Conservation (phyloP, 2,113 vertebrate species). For the Emydura subglobosa region DNA sequence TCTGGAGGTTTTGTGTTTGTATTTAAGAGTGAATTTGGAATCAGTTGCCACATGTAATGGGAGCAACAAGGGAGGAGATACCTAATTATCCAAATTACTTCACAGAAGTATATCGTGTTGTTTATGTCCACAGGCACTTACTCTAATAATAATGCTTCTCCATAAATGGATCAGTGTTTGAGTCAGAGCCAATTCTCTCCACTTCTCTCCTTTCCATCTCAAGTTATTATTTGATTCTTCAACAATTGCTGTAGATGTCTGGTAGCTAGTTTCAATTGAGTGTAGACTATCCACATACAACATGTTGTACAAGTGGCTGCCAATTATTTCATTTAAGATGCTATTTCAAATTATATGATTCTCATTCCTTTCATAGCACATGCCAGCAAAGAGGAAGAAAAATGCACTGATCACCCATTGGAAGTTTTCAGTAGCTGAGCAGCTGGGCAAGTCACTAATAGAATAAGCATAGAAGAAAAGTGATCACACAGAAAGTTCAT, state of each 20-base stretch:
- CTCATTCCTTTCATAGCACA: background rate
- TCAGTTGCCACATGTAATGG: background rate
- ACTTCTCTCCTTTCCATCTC: background rate
- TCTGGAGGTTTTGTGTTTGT: background rate
- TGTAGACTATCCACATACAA: background rate
- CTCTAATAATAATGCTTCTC: background rate
- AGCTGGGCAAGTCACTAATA: background rate
- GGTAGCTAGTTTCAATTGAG: background rate
- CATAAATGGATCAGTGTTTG: slow-evolving; percentile 1
- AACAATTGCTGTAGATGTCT: background rate
- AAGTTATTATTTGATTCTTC: background rate
- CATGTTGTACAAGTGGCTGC: background rate
- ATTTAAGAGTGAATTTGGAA: background rate
- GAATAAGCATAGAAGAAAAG: background rate
- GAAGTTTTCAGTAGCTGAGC: background rate
- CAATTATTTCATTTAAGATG: background rate
- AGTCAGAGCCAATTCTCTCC: background rate
- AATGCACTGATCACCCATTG: background rate
- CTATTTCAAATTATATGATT: background rate
- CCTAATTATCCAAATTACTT: slow-evolving; percentile 39
- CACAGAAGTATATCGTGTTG: slow-evolving; percentile 6
- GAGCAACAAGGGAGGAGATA: slow-evolving; percentile 7
- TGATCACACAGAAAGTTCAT: background rate
- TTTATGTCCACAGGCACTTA: slow-evolving; percentile 15
- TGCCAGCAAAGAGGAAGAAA: background rate